Percentiles rank a stretch among this genome's conserved stretches.
These are phyloP conservation scores for Flabesymbios commensalis DNA, from an alignment of 2,888 invertebrate species.

Conservation along the genomic window DNA sequence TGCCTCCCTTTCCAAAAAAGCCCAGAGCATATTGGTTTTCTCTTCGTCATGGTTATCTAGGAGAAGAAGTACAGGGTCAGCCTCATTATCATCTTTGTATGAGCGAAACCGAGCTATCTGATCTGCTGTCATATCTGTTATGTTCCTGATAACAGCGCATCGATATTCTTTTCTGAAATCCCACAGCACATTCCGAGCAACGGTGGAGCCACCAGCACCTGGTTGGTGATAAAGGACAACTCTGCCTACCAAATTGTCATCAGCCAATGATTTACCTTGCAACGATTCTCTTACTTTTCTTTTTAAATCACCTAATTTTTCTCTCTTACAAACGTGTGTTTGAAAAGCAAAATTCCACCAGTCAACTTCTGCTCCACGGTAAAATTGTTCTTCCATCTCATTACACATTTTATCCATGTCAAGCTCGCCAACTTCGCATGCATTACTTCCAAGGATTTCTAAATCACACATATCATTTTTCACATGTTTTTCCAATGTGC, in stretches of 20 bases:
- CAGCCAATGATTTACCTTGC: constrained; percentile 1
- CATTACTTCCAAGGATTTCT: constrained; percentile 35
- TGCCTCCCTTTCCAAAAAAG: constrained; percentile 26
- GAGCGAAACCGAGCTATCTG: constrained; percentile 36
- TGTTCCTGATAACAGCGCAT: constrained; percentile 39
- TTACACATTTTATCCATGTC: neutral
- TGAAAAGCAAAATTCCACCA: constrained; percentile 46
- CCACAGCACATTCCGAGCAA: constrained; percentile 44
- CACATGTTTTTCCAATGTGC: constrained; percentile 34
- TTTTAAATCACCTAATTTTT: neutral
- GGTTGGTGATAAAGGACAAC: constrained; percentile 43
- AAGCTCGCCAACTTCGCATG: constrained; percentile 25
- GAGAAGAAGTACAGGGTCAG: constrained; percentile 42
- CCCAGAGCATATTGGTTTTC: constrained; percentile 20
- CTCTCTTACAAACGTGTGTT: constrained; percentile 33
- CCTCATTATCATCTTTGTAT: constrained; percentile 32
- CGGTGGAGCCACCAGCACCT: constrained; percentile 45
- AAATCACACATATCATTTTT: constrained; percentile 36
- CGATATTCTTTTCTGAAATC: constrained; percentile 35
- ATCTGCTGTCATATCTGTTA: constrained; percentile 39
- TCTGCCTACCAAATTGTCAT: constrained; percentile 32
- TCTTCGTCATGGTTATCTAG: constrained; percentile 37
- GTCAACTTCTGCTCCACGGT: constrained; percentile 37
- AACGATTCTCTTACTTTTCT: neutral
- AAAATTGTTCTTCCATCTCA: constrained; percentile 19